phyloP scores from a whole-genome alignment of 2,888 invertebrate species.

The Incurvaria masculella region DNA sequence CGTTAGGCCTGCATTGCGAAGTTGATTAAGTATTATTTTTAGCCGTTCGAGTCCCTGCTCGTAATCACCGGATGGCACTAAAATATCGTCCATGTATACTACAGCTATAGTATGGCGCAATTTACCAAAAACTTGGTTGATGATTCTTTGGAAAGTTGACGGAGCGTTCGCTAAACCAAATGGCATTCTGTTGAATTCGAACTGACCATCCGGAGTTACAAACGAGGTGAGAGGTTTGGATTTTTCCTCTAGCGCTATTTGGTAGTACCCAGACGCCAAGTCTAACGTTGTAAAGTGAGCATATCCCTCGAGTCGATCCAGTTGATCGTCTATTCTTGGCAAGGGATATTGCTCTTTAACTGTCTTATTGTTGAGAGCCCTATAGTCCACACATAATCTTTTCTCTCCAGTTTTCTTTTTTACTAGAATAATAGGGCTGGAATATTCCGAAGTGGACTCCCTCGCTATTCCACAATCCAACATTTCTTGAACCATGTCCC shows the following conservation, averaged over 20 bases:
- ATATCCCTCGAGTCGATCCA: slow-evolving; percentile 18
- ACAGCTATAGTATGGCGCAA: slow-evolving; percentile 8
- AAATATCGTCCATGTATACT: slow-evolving; percentile 17
- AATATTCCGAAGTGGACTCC: slow-evolving; percentile 14
- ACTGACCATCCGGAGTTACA: slow-evolving; percentile 24
- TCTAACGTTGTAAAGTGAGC: slow-evolving; percentile 21
- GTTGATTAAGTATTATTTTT: slow-evolving; percentile 4
- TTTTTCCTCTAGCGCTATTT: slow-evolving; percentile 22
- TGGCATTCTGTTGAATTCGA: slow-evolving; percentile 23
- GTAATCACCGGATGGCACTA: slow-evolving; percentile 13
- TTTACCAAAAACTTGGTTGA: slow-evolving; percentile 16
- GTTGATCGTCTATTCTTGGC: slow-evolving; percentile 25
- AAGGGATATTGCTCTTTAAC: slow-evolving; percentile 21
- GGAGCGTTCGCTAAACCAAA: slow-evolving; percentile 26
- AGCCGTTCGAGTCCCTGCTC: slow-evolving; percentile 13
- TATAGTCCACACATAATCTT: slow-evolving; percentile 12
- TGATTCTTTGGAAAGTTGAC: slow-evolving; percentile 21
- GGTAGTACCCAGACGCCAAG: slow-evolving; percentile 20
- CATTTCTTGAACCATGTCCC: slow-evolving; percentile 9
- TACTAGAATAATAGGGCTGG: slow-evolving; percentile 18
- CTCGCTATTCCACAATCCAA: slow-evolving; percentile 8
- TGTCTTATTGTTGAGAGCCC: slow-evolving; percentile 21
- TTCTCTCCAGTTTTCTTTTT: slow-evolving; percentile 8
- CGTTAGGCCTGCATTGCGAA: slow-evolving; percentile 12
- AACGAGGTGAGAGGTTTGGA: slow-evolving; percentile 23